Percentiles rank a stretch among this genome's conserved stretches.
Conservation (phyloP, 2,113 vertebrate species). For the Nothoprocta perdicaria region DNA sequence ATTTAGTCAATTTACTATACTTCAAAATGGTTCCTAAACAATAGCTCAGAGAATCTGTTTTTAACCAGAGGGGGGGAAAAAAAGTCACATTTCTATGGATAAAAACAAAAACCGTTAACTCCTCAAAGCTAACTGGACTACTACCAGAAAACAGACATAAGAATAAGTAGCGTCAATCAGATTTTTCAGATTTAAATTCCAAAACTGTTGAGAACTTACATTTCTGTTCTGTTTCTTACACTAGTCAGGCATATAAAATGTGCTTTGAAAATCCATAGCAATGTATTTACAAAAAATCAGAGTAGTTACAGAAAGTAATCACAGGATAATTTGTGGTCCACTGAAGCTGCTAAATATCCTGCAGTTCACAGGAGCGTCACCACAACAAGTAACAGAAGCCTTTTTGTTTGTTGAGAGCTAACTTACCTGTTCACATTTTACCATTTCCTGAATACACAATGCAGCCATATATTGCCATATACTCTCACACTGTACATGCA, state of each 20-base stretch:
- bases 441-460: not conserved
- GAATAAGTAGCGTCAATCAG: not conserved
- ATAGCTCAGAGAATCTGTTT: not conserved
- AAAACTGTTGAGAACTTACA: not conserved
- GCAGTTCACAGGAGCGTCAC: too few species aligned
- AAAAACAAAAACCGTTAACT: not conserved
- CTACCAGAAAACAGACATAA: not conserved
- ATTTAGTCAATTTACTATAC: slow-evolving; percentile 38
- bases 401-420: not conserved
- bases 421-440: not conserved
- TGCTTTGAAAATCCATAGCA: not conserved
- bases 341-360: not conserved
- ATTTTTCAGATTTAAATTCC: not conserved
- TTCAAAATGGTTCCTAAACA: slow-evolving; percentile 28
- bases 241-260: not conserved
- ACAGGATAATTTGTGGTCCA: not conserved
- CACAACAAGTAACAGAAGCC: not conserved
- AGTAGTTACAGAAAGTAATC: not conserved
- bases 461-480: not conserved
- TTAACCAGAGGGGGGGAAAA: not conserved
- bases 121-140: not conserved
- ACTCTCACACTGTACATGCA: not conserved
- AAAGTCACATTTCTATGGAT: not conserved
- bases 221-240: not conserved
- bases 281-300: not conserved